phyloP scores from a whole-genome alignment of 53 echinoderm and acorn worm species.

The Actinopyga echinites region DNA sequence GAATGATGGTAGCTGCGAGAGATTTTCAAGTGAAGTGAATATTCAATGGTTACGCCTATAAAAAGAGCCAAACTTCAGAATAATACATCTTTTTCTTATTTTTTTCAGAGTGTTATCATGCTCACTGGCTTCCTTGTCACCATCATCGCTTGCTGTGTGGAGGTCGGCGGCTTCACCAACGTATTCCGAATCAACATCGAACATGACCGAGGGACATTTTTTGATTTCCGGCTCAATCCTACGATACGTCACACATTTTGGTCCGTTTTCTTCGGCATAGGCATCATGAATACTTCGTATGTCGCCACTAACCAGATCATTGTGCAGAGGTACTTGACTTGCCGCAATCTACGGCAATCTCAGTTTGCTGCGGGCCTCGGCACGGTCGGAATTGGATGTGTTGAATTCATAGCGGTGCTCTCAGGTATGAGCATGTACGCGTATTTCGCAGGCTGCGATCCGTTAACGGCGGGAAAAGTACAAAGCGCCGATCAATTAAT shows the following conservation, averaged over 20 bases:
- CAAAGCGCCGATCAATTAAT: constrained; percentile 23
- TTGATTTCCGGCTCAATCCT: constrained; percentile 23
- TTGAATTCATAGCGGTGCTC: neutral
- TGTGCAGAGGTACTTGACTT: constrained; percentile 38
- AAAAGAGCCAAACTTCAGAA: too few relatives aligned
- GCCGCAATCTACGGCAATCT: neutral
- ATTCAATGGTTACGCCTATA: too few relatives aligned
- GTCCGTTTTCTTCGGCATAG: constrained; percentile 25
- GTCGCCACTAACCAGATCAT: constrained; percentile 37
- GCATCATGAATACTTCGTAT: neutral
- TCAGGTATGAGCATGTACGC: constrained; percentile 35
- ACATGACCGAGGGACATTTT: neutral
- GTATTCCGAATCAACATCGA: neutral
- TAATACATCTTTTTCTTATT: neutral
- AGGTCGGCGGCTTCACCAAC: constrained; percentile 19
- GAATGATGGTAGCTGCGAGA: too few relatives aligned
- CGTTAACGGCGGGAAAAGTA: neutral
- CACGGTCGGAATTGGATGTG: neutral
- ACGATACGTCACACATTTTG: constrained; percentile 39
- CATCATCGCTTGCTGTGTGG: constrained; percentile 13
- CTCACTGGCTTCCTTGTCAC: constrained; percentile 19
- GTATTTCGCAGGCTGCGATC: constrained; percentile 38
- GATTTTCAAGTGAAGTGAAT: too few relatives aligned
- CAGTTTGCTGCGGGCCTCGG: constrained; percentile 28
- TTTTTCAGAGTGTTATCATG: constrained; percentile 24